These are phyloP conservation scores for Chrysopa pallens DNA, from an alignment of 1,140 invertebrate species.

Conservation along the genomic window DNA sequence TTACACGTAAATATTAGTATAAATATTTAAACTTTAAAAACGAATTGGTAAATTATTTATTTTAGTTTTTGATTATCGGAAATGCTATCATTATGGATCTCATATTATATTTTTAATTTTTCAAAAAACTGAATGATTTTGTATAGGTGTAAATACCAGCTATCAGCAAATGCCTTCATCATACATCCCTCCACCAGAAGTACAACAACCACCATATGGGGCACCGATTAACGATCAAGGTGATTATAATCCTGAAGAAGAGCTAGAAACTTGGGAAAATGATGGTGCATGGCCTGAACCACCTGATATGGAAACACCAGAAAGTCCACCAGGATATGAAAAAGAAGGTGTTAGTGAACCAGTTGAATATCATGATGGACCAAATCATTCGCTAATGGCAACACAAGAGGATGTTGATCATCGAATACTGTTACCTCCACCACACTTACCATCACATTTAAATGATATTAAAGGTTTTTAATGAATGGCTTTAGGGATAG, in stretches of 20 bases:
- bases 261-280: constrained; percentile 14
- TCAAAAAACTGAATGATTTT: too few relatives aligned
- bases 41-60: too few relatives aligned
- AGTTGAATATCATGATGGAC: constrained; percentile 34
- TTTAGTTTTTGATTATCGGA: too few relatives aligned
- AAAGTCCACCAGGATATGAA: constrained; percentile 45
- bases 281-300: constrained; percentile 11
- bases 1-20: too few relatives aligned
- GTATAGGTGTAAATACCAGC: too few relatives aligned
- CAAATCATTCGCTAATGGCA: constrained; percentile 3
- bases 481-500: neutral
- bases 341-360: constrained; percentile 30
- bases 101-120: too few relatives aligned
- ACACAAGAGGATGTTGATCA: constrained; percentile 38
- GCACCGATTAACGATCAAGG: constrained; percentile 1
- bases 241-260: constrained; percentile 17
- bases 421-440: constrained; percentile 14
- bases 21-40: too few relatives aligned
- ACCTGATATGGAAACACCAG: constrained; percentile 30
- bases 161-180: neutral
- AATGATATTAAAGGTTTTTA: constrained; percentile 1
- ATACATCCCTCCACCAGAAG: neutral
- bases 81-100: too few relatives aligned
- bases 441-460: neutral
- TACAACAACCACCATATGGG: neutral